These are phyloP conservation scores for Aramus guarauna DNA, from an alignment of 2,113 vertebrate species.

Conservation along the genomic window DNA sequence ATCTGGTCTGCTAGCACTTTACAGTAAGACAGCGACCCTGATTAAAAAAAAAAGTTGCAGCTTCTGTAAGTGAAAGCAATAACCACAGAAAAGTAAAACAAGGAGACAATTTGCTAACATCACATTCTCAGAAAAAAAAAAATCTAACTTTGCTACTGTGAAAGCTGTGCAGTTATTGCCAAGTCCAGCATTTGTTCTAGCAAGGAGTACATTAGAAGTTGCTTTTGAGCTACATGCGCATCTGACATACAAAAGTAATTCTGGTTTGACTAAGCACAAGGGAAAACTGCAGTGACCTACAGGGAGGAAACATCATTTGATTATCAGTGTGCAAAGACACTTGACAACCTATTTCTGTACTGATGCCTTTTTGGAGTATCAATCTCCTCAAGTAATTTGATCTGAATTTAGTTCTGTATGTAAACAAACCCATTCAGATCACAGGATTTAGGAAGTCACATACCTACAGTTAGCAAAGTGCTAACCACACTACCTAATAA, in stretches of 20 bases:
- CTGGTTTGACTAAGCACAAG: neutral
- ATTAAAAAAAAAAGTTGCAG: neutral
- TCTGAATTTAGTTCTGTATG: neutral
- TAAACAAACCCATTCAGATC: neutral
- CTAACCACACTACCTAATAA: neutral
- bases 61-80: neutral
- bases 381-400: neutral
- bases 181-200: neutral
- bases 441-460: neutral
- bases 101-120: neutral
- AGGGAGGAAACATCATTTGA: neutral
- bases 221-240: neutral
- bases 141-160: neutral
- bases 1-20: neutral
- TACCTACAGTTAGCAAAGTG: neutral
- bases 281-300: neutral
- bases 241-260: neutral
- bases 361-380: neutral
- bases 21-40: neutral
- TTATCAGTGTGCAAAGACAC: neutral
- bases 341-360: neutral
- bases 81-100: neutral
- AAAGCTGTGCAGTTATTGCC: neutral
- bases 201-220: neutral
- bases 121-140: neutral